Evolutionary conservation across 2,797 vertebrate genomes (phyloP).

Genomic region (Brachyrhaphis roseni): DNA sequence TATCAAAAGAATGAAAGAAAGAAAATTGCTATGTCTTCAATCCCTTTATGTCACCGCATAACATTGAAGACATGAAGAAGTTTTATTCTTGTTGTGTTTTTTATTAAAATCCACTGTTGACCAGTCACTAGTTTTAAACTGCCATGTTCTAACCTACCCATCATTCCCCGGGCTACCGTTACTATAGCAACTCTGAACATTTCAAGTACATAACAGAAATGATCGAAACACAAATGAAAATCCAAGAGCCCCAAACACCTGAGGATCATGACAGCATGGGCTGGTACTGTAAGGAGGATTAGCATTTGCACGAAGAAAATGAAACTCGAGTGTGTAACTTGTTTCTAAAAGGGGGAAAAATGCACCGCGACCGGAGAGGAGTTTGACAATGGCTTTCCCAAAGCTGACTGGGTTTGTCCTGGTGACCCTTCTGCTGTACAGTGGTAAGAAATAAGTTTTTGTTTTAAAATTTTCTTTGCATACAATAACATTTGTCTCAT

Average conservation of each 20-base stretch:
- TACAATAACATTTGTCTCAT: not conserved
- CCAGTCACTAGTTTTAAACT: no score
- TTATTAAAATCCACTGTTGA: no score
- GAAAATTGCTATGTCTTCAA: no score
- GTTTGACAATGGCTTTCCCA: slow-evolving; percentile 26
- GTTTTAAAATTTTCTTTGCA: not conserved
- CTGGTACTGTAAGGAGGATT: not conserved
- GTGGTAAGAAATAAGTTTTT: slow-evolving; percentile 19
- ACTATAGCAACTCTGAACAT: no score
- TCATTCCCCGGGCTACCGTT: no score
- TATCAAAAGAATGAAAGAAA: not conserved
- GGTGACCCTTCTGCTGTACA: slow-evolving; percentile 1
- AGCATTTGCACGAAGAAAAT: not conserved
- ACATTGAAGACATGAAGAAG: no score
- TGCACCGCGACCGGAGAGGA: not conserved
- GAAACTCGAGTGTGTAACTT: not conserved
- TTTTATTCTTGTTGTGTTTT: no score
- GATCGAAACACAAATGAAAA: not conserved
- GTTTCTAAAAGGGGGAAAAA: not conserved
- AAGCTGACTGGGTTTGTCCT: not conserved
- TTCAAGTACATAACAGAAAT: not conserved
- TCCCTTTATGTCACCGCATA: no score
- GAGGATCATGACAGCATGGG: not conserved
- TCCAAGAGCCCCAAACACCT: not conserved
- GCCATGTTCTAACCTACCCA: no score